A percentile compares a stretch with the other conserved stretches of the same genome.
phyloP scores from a whole-genome alignment of 2,888 invertebrate genomes.

The Pseudococcus jackbeardsleyi region DNA sequence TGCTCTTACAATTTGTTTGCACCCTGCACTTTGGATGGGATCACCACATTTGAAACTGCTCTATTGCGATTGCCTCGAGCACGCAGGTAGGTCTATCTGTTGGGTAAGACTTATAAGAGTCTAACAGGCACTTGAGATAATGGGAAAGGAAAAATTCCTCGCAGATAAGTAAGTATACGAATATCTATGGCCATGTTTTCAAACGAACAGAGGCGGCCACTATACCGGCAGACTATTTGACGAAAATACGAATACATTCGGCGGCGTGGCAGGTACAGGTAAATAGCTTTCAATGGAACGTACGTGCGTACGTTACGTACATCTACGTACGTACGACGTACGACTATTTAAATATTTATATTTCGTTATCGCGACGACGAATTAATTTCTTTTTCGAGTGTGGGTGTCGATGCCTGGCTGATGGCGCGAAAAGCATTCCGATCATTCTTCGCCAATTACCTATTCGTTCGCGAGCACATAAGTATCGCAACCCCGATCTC shows the following conservation, averaged over 20 bases:
- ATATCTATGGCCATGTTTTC: neutral
- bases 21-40: no score
- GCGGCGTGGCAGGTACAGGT: neutral
- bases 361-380: constrained; percentile 27
- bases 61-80: neutral
- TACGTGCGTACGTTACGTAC: neutral
- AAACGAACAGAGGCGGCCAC: neutral
- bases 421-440: constrained; percentile 39
- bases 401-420: constrained; percentile 11
- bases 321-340: neutral
- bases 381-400: constrained; percentile 14
- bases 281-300: neutral
- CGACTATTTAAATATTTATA: constrained; percentile 43
- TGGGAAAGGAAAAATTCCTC: neutral
- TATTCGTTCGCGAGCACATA: neutral
- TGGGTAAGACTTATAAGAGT: neutral
- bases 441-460: constrained; percentile 27
- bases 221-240: neutral
- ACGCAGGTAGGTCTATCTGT: no score
- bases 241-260: neutral
- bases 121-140: neutral
- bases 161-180: neutral
- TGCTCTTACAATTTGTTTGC: no score
- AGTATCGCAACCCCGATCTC: neutral
- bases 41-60: neutral